These are phyloP conservation scores for Pica pica DNA, from an alignment of 2,113 vertebrate genomes.

Conservation along the genomic window DNA sequence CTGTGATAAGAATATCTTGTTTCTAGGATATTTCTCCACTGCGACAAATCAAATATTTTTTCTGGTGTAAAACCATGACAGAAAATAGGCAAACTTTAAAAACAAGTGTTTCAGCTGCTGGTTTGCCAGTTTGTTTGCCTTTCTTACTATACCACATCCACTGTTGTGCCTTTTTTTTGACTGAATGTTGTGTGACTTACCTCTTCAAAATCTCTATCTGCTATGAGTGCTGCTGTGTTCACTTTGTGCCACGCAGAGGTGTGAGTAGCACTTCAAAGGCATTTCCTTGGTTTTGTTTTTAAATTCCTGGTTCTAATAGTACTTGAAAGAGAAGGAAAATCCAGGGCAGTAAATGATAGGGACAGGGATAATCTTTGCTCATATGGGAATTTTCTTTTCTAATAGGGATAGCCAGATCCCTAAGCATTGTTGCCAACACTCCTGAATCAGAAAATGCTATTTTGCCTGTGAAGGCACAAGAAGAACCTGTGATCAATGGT, in stretches of 20 bases:
- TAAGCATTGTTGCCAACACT: neutral
- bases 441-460: neutral
- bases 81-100: neutral
- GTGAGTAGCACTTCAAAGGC: neutral
- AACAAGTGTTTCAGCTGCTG: neutral
- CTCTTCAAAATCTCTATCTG: neutral
- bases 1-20: neutral
- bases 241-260: neutral
- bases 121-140: neutral
- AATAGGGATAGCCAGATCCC: neutral
- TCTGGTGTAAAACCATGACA: neutral
- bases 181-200: neutral
- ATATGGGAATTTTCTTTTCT: neutral
- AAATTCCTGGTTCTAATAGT: neutral
- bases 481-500: neutral
- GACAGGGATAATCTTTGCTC: neutral
- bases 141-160: neutral
- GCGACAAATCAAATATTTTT: neutral
- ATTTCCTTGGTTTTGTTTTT: neutral
- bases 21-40: neutral
- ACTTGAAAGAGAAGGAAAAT: neutral
- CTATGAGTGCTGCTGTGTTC: neutral
- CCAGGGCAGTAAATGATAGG: neutral
- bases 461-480: neutral
- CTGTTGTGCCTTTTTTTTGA: neutral